Evolutionary conservation across 1,140 invertebrate species (phyloP), one percentile per base, ranked within the genome.

Genomic region (Tetragonula clypearis): DNA sequence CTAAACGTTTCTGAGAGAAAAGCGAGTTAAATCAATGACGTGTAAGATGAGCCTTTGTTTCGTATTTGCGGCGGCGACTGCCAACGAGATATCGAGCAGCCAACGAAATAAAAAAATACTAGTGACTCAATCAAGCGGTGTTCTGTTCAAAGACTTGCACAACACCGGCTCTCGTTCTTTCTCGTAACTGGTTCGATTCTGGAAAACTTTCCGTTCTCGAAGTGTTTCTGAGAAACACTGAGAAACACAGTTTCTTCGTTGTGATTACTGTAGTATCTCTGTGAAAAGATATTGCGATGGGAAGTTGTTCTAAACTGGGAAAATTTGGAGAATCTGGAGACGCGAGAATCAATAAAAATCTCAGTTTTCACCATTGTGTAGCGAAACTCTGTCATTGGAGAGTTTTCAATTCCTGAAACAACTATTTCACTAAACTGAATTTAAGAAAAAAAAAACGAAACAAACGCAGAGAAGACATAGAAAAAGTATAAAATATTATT

Each of bases 111-210:
- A 93, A 93, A 30, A 93, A 84, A 84, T 82, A 82, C 88, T 74
- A 94, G 93, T 93, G 92, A 93, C 93, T 94, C 92, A 94, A 93
- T 94, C 92, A 91, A 74, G 58, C 78, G 23, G 56, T 53, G 78
- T 81, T 83, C 87, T 89, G 79, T 82, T 68, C 85, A 26, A 77
- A 72, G 69, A 84, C 55, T 60, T 41, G 30, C 73, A 69, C 72
- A 30, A 30, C 30, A 73, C 19, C 15, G 3, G 49, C 68, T 8
- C n/a, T 69, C 53, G 71, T 72, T 74, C 62, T 41, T 81, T 21
- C 26, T 76, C 41, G 66, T 35, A 71, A 84, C 77, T 49, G 65
- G 15, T 30, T 56, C 26, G 49, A 77, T 66, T 12, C n/a, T 49
- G 12, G 17, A 14, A 19, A n/a, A 58, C 79, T 17, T 35, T 68